A percentile compares a stretch with the other conserved stretches of the same genome.
These are phyloP conservation scores for Pollachius pollachius DNA, from an alignment of 2,113 vertebrate species.

Conservation along the genomic window DNA sequence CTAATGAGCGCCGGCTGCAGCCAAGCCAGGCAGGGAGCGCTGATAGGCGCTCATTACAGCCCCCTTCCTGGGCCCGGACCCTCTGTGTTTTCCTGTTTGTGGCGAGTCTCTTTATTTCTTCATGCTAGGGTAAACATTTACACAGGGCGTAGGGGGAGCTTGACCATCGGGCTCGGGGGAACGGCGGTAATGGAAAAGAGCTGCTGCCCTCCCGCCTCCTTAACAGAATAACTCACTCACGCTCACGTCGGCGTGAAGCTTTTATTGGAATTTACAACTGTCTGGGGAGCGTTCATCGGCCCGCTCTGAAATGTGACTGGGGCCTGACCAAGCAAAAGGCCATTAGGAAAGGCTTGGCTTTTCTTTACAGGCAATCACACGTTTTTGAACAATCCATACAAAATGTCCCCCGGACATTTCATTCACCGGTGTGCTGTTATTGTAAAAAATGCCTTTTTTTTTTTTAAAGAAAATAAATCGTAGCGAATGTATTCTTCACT, in stretches of 20 bases:
- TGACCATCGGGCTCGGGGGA: conserved; percentile 66
- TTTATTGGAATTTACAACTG: conserved; percentile 71
- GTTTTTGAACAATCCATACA: conserved; percentile 38
- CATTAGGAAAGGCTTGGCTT: conserved; percentile 51
- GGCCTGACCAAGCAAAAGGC: conserved; percentile 59
- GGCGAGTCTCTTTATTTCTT: conserved; percentile 53
- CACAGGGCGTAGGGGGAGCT: conserved; percentile 49
- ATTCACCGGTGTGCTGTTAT: no score
- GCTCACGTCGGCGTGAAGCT: conserved; percentile 65
- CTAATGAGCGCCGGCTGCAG: conserved; percentile 68
- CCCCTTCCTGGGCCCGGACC: conserved; percentile 51
- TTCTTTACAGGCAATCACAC: conserved; percentile 18
- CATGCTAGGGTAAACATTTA: conserved; percentile 67
- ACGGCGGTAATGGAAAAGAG: conserved; percentile 67
- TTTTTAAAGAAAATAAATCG: no score
- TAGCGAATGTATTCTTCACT: no score
- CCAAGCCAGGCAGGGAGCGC: conserved; percentile 42
- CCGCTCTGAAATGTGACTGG: conserved; percentile 54
- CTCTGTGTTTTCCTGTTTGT: conserved; percentile 47
- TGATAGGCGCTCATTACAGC: conserved; percentile 71
- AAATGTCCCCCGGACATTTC: conserved; percentile 25
- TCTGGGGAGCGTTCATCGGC: conserved; percentile 55
- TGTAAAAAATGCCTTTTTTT: no score
- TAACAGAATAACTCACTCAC: conserved; percentile 67
- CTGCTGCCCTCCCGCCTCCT: conserved; percentile 53